Base-by-base conservation (phyloP, 2,888 invertebrate genomes). In the Ennomos erosarius region DNA sequence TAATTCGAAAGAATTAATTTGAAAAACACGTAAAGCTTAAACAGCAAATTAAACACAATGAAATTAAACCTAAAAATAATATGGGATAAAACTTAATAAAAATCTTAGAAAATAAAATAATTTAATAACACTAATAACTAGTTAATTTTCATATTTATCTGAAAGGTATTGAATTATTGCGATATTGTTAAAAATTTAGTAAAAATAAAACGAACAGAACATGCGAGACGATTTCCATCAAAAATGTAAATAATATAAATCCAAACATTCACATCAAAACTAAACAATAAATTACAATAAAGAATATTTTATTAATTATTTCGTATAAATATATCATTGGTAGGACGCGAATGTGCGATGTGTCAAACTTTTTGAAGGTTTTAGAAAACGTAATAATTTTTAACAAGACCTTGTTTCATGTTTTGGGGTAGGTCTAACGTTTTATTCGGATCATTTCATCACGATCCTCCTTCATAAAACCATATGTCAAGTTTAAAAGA, bases 11-110 rank as follows among this genome's bases (percentile, higher is more conserved):
- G 39, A 50, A 50, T 49, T 35, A 57, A 62, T 50, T 58, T 59
- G 53, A 55, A 51, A 49, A 62, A 69, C 67, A 67, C 62, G 57
- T 51, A 67, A 69, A 69, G 67, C 67, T 51, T 57, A 57, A 64
- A 53, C 62, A 16, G 69, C 69, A 69, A 69, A 67, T 56, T 60
- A 69, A 67, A 65, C 46, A 62, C 59, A 65, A 68, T 50, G 8
- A 56, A 65, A 62, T 53, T 33, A 59, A 53, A 55, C 54, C 52
- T 39, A 43, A 33, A 50, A 47, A 44, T 11, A 10, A 50, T 10
- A 42, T 33, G 13, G 13, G 12, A 51, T 35, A 46, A 42, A 54
- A 37, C 42, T 1, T n/a, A 47, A 2, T 33, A n/a, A 36, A 35
- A 51, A 43, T 37, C 34, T 50, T 10, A 1, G 37, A 9, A 10